Conservation (phyloP, 2,888 invertebrate species). For the Troglohyphantes excavatus region DNA sequence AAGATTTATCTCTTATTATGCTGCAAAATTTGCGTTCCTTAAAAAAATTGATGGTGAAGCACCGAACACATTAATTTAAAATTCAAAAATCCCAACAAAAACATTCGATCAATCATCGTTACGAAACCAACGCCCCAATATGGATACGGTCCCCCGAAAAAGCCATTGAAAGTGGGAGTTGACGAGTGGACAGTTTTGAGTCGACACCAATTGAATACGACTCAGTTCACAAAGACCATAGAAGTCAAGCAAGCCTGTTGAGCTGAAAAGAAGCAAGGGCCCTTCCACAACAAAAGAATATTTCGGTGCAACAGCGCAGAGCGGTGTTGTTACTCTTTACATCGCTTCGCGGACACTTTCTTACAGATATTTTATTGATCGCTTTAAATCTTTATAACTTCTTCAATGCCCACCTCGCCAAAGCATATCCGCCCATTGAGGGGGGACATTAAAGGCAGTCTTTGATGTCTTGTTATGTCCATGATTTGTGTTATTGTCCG, state of each 20-base stretch:
- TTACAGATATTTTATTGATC: slow-evolving; percentile 49
- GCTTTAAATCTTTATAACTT: slow-evolving; percentile 53
- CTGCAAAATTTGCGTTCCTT: too few species aligned
- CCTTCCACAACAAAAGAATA: slow-evolving; percentile 29
- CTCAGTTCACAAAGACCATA: slow-evolving; percentile 77
- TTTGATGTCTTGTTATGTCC: slow-evolving; percentile 59
- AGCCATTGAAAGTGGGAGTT: slow-evolving; percentile 53
- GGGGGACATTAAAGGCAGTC: slow-evolving; percentile 37
- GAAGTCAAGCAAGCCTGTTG: slow-evolving; percentile 77
- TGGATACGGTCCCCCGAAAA: slow-evolving; percentile 17
- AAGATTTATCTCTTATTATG: too few species aligned
- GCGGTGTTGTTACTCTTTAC: slow-evolving; percentile 19
- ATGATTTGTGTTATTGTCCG: slow-evolving; percentile 47
- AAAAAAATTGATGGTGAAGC: background rate
- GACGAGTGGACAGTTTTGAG: slow-evolving; percentile 50
- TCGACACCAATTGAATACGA: slow-evolving; percentile 64
- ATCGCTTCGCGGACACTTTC: slow-evolving; percentile 16
- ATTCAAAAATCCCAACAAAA: background rate
- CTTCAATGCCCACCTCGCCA: slow-evolving; percentile 13
- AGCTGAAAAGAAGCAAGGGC: slow-evolving; percentile 19
- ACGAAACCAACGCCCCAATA: slow-evolving; percentile 9
- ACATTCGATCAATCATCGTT: background rate
- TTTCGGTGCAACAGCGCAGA: slow-evolving; percentile 14
- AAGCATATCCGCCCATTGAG: slow-evolving; percentile 53
- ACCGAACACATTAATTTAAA: too few species aligned